Base-by-base conservation (phyloP, 1,140 invertebrate genomes). In the Plutomurus gul region DNA sequence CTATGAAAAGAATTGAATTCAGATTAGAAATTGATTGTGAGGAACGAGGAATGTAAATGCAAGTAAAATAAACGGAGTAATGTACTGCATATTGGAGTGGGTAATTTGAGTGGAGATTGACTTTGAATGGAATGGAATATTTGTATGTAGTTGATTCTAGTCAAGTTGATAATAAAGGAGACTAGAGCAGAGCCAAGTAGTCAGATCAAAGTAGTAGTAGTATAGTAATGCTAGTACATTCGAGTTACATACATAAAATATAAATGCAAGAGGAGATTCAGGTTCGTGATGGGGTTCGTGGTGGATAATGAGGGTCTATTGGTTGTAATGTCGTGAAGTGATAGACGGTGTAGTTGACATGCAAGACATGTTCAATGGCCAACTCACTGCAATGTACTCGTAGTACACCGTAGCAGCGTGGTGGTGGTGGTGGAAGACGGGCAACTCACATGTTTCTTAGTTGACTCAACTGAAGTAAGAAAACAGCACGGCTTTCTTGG, bases 341-440 rank as follows among this genome's bases (percentile, higher is more conserved):
- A 76, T 56, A 76, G 75, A 76, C 49, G 27, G 75, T 56, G 46
- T 51, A 76, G 75, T 76, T 76, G 75, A 76, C 75, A 76, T 76
- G 75, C 75, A 76, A 76, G 75, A 76, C 75, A 60, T 56, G 75
- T 60, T 76, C 37, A 65, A 65, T 65, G 56, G 27, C 56, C 56
- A 65, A 65, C 56, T 65, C 51, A 30, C 10, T 22, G 20, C 49
- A 56, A 22, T 8, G 20, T 47, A 16, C 43, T 47, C n/a, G 43
- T 1, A 47, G n/a, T 46, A n/a, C 16, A 18, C 5, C 16, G 5
- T 46, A 4, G 20, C 10, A n/a, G 5, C 5, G 43, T 11, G 5
- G 43, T 16, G 13, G n/a, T 20, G n/a, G n/a, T 47, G n/a, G 39
- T n/a, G 2, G n/a, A 43, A 43, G 39, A 43, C 39, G 2, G n/a